phyloP scores from a whole-genome alignment of 2,888 invertebrate species.

The Gymnosoma rotundatum region DNA sequence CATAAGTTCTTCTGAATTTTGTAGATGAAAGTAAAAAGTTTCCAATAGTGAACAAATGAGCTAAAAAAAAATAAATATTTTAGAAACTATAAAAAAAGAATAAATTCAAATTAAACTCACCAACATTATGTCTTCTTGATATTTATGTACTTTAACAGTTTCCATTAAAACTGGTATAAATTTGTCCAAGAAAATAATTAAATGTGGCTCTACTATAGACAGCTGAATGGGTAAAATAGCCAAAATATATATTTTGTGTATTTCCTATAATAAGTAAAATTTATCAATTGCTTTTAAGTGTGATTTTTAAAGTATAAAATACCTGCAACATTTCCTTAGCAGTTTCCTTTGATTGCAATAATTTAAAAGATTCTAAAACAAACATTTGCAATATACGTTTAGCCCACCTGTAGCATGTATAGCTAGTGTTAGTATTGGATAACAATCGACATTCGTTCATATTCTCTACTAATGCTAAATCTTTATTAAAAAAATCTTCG shows the following conservation, averaged over 20 bases:
- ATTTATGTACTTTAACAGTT: constrained; percentile 73
- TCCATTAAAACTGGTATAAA: constrained; percentile 77
- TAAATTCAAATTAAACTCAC: constrained; percentile 66
- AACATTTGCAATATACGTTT: constrained; percentile 78
- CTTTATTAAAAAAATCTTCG: constrained; percentile 66
- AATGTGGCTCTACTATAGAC: constrained; percentile 74
- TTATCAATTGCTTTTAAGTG: background rate
- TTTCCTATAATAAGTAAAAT: constrained; percentile 62
- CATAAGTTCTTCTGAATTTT: constrained; percentile 19
- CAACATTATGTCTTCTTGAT: constrained; percentile 67
- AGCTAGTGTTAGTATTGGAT: constrained; percentile 73
- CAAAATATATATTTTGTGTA: constrained; percentile 78
- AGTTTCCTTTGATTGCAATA: constrained; percentile 73
- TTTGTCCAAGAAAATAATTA: constrained; percentile 77
- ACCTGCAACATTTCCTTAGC: constrained; percentile 74
- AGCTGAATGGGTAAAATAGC: constrained; percentile 76
- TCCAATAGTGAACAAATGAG: constrained; percentile 71
- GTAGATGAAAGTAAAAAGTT: constrained; percentile 74
- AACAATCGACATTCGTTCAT: constrained; percentile 71
- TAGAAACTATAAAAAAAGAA: background rate
- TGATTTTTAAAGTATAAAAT: background rate
- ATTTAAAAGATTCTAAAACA: constrained; percentile 76
- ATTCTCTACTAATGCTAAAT: constrained; percentile 59
- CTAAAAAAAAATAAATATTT: constrained; percentile 67
- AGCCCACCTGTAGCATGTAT: constrained; percentile 79